A percentile compares a stretch with the other conserved stretches of the same genome.
Conservation (phyloP, 1,140 invertebrate genomes). For the Neocloeon triangulifer region DNA sequence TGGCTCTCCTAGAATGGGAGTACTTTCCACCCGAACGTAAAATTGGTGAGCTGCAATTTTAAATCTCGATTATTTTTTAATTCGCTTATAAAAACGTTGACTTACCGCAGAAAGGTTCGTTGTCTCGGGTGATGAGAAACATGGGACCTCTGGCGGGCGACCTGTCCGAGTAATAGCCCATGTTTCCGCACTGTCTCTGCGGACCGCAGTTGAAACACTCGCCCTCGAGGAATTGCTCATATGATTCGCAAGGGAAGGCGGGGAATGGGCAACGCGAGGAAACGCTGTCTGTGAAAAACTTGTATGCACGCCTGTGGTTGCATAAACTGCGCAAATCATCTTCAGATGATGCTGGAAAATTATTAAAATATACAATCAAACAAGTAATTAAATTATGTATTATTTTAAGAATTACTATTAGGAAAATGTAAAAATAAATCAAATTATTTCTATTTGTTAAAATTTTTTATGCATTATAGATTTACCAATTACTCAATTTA, state of each 20-base stretch:
- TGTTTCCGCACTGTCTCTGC: conserved; percentile 50
- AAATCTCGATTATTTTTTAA: neutral
- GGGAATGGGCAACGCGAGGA: conserved; percentile 71
- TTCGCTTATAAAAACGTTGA: conserved; percentile 1
- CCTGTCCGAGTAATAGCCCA: conserved; percentile 82
- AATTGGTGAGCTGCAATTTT: conserved; percentile 53
- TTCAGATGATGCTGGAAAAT: conserved; percentile 32
- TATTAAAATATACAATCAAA: too few relatives aligned
- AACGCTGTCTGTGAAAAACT: conserved; percentile 84
- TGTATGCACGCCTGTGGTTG: conserved; percentile 78
- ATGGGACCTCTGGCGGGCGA: conserved; percentile 52
- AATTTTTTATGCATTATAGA: too few relatives aligned
- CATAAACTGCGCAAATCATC: conserved; percentile 69
- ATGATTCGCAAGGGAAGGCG: conserved; percentile 63
- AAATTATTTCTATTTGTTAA: too few relatives aligned
- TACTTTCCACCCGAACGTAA: conserved; percentile 54
- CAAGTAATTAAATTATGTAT: too few relatives aligned
- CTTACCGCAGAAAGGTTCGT: conserved; percentile 76
- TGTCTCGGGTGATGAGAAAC: conserved; percentile 68
- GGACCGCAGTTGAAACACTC: conserved; percentile 42
- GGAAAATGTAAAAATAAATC: too few relatives aligned
- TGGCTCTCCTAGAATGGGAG: conserved; percentile 29
- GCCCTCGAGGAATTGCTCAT: conserved; percentile 61
- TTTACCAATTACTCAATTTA: too few relatives aligned
- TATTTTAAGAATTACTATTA: too few relatives aligned